Base-by-base conservation (phyloP, 2,113 vertebrate genomes). In the Pycnonotus jocosus region DNA sequence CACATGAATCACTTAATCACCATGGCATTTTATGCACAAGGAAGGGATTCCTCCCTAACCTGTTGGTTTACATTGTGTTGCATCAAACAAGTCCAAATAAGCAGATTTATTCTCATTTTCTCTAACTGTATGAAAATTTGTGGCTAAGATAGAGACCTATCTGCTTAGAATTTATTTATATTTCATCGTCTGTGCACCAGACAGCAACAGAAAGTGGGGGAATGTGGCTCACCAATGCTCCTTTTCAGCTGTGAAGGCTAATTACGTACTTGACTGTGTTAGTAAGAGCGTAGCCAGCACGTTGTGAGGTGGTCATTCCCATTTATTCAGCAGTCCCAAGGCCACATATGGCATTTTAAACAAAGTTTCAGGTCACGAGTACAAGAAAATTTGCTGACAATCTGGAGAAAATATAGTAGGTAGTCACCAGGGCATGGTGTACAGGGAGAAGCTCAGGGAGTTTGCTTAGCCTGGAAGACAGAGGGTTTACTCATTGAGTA, bases 141-240 rank as follows among this genome's bases (percentile, higher is more conserved):
- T 6, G 17, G 38, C 35, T 78, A 40, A 84, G 9, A 7, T 88
- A 48, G 45, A 57, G 33, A 31, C 7, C 2, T 56, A 1, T 61
- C 19, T 74, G 13, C 20, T 64, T 23, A 73, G 53, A 42, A 48
- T 35, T 48, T 44, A 5, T 50, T 82, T 1, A 0, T 10, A 12
- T 9, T 72, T 72, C 31, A 21, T 13, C 1, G 1, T 38, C 12
- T 53, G 12, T 35, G 12, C 2, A 0, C 9, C 38, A 68, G 44
- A 47, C 0, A 0, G 15, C 33, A 83, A 51, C 18, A 45, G 47
- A 18, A 85, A 50, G 6, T 13, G 3, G 4, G 5, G 11, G 8
- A 42, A 64, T 12, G 17, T 21, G 31, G 8, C 33, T 73, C 0
- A 0, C 4, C 7, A 15, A 11, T 5, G 7, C 20, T 37, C 9